Percentiles rank a stretch among this genome's conserved stretches.
Evolutionary conservation across 2,888 invertebrate species (phyloP).

Genomic region (Agonum fuliginosum): DNA sequence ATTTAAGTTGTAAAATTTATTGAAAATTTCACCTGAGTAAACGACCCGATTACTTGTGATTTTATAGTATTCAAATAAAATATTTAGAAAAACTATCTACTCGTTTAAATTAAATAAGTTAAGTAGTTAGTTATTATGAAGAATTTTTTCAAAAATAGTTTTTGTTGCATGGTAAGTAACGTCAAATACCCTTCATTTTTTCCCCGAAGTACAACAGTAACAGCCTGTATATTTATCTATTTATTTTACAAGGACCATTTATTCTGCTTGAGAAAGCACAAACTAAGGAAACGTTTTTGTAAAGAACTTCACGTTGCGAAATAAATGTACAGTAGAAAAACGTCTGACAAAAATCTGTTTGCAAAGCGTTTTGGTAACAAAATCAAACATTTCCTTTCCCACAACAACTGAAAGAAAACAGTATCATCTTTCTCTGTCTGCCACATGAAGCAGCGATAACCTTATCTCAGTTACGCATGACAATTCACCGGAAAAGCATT

Average conservation of each 20-base stretch:
- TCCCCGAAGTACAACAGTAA: no score
- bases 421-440: slow-evolving; percentile 16
- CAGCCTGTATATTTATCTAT: no score
- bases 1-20: no score
- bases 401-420: slow-evolving; percentile 24
- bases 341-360: slow-evolving; percentile 25
- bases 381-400: slow-evolving; percentile 30
- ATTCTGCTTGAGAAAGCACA: not conserved
- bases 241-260: not conserved
- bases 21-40: no score
- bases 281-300: not conserved
- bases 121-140: no score
- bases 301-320: not conserved
- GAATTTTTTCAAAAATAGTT: no score
- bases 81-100: no score
- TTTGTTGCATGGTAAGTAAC: no score
- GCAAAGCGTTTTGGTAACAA: slow-evolving; percentile 24
- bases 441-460: not conserved
- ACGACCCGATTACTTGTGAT: no score
- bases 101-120: no score
- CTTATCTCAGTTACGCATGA: slow-evolving; percentile 34
- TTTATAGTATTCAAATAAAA: no score
- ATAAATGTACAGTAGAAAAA: not conserved
- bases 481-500: slow-evolving; percentile 23
- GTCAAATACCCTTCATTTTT: no score